phyloP scores from a whole-genome alignment of 2,113 vertebrate species.

The Grammomys dolichurus region DNA sequence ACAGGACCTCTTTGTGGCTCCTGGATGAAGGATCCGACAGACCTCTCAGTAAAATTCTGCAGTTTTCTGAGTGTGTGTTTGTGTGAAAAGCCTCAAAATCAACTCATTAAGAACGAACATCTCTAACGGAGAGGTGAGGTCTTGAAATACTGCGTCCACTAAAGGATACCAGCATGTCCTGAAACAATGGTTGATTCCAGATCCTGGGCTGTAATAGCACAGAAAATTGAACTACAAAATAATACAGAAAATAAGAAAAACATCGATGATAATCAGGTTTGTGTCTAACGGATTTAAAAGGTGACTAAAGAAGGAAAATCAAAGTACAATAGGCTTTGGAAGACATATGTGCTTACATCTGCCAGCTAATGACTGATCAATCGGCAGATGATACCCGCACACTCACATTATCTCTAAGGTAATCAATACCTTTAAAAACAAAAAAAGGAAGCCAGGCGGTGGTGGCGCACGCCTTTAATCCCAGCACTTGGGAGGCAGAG shows the following conservation, averaged over 20 bases:
- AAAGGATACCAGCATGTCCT: background rate
- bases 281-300: background rate
- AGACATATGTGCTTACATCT: background rate
- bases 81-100: background rate
- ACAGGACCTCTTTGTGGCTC: conserved; percentile 15
- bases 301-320: background rate
- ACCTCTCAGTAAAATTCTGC: background rate
- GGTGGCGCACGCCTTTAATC: no score
- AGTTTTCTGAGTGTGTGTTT: conserved; percentile 23
- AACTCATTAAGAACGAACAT: background rate
- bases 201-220: background rate
- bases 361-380: background rate
- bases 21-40: background rate
- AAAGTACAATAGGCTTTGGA: background rate
- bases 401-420: background rate
- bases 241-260: background rate
- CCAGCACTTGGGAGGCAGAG: no score
- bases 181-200: background rate
- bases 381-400: background rate
- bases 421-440: conserved; percentile 25
- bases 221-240: conserved; percentile 4
- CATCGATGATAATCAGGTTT: background rate
- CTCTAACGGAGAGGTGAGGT: background rate
- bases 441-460: background rate
- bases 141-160: background rate